Conservation (phyloP, 2,113 vertebrate species). For the Sebastes fasciatus region DNA sequence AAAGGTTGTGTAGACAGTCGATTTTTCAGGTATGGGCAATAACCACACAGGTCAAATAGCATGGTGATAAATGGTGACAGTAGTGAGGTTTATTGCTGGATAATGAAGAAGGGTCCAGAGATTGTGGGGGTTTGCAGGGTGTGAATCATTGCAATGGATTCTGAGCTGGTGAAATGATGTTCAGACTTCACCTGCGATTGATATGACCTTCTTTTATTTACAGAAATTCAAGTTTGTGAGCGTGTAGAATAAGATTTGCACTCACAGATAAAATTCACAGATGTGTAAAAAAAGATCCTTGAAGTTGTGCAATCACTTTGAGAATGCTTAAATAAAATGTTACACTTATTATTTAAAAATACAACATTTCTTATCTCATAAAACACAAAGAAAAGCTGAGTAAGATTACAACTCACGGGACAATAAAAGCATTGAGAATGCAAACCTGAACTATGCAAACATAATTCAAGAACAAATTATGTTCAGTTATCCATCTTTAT, state of each 20-base stretch:
- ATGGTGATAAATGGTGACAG: constrained; percentile 51
- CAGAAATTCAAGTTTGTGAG: not conserved
- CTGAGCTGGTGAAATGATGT: not conserved
- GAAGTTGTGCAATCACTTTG: not conserved
- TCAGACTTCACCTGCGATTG: not conserved
- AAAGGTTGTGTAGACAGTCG: constrained; percentile 20
- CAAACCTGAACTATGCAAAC: not conserved
- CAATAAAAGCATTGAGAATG: not conserved
- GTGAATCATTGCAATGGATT: constrained; percentile 16
- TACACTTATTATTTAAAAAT: not conserved
- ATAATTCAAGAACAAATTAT: not conserved
- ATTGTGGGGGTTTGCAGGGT: not conserved
- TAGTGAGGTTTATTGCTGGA: constrained; percentile 37
- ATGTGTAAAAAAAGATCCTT: not conserved
- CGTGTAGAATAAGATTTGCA: not conserved
- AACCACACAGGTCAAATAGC: constrained; percentile 19
- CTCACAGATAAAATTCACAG: not conserved
- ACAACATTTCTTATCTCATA: not conserved
- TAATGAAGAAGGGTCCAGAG: constrained; percentile 18
- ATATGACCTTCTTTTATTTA: not conserved
- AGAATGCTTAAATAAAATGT: not conserved
- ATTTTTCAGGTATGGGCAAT: constrained; percentile 31
- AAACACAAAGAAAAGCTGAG: not conserved
- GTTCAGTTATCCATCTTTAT: constrained; percentile 6
- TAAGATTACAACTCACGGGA: not conserved